Conservation (phyloP, 2,888 invertebrate genomes). For the Nomada lathburiana region DNA sequence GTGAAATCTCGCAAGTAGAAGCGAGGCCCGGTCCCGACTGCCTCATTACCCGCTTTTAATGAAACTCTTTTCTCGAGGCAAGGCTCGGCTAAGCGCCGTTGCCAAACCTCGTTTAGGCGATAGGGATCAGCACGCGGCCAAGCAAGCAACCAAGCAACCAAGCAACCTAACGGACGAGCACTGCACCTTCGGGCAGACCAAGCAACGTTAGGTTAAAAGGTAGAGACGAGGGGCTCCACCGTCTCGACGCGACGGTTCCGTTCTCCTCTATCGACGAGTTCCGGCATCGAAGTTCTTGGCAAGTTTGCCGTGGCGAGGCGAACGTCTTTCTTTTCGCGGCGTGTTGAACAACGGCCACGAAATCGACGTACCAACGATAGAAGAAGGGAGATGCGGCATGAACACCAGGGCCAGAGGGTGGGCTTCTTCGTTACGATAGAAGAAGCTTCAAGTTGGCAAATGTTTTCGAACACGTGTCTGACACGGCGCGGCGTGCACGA, state of each 20-base stretch:
- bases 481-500: slow-evolving; percentile 70
- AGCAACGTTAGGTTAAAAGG: slow-evolving; percentile 39
- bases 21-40: slow-evolving; percentile 71
- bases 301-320: slow-evolving; percentile 74
- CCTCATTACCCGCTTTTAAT: slow-evolving; percentile 80
- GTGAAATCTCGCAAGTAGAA: slow-evolving; percentile 64
- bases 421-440: slow-evolving; percentile 35
- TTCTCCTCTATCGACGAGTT: slow-evolving; percentile 76
- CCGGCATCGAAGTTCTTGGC: slow-evolving; percentile 78
- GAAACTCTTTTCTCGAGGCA: slow-evolving; percentile 81
- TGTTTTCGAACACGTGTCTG: slow-evolving; percentile 65
- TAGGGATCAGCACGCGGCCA: slow-evolving; percentile 81
- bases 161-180: slow-evolving; percentile 42
- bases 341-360: slow-evolving; percentile 51
- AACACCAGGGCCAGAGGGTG: slow-evolving; percentile 1
- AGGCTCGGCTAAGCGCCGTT: slow-evolving; percentile 79
- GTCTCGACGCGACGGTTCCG: slow-evolving; percentile 72
- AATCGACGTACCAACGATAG: slow-evolving; percentile 51
- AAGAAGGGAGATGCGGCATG: slow-evolving; percentile 39
- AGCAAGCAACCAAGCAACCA: slow-evolving; percentile 60
- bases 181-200: neutral
- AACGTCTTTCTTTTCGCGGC: slow-evolving; percentile 69
- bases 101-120: slow-evolving; percentile 83
- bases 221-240: slow-evolving; percentile 60
- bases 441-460: slow-evolving; percentile 57